Evolutionary conservation across 2,113 vertebrate species (phyloP).

Genomic region (Syngnathoides biaculeatus): DNA sequence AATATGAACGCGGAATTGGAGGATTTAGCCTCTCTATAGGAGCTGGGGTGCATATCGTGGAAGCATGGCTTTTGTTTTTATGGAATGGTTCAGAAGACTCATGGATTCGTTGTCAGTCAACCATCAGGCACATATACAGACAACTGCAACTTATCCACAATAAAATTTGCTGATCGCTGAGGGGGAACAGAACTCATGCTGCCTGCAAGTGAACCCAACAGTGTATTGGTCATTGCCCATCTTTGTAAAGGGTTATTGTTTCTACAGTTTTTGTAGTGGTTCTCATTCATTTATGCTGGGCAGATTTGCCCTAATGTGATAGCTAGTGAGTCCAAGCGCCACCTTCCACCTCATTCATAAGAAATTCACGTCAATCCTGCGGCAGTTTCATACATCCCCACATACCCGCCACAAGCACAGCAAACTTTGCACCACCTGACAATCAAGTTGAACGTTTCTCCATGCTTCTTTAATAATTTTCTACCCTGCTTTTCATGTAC

Average conservation of each 20-base stretch:
- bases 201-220: no score
- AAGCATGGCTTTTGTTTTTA: no score
- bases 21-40: no score
- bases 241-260: neutral
- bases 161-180: no score
- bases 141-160: no score
- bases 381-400: slow-evolving; percentile 8
- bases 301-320: neutral
- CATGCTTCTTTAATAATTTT: neutral
- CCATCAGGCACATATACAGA: no score
- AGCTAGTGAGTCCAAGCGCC: neutral
- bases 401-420: slow-evolving; percentile 1
- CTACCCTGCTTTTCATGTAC: slow-evolving; percentile 21
- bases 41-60: no score
- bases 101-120: no score
- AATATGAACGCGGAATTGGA: neutral
- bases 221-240: neutral
- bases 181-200: no score
- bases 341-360: neutral
- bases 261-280: neutral
- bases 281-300: neutral
- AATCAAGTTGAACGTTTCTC: slow-evolving; percentile 1
- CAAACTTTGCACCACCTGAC: neutral
- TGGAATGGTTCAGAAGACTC: no score
- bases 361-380: neutral